A percentile compares a stretch with the other conserved stretches of the same genome.
These are phyloP conservation scores for Ceuthmochares aereus DNA, from an alignment of 2,113 vertebrate species.

Conservation along the genomic window DNA sequence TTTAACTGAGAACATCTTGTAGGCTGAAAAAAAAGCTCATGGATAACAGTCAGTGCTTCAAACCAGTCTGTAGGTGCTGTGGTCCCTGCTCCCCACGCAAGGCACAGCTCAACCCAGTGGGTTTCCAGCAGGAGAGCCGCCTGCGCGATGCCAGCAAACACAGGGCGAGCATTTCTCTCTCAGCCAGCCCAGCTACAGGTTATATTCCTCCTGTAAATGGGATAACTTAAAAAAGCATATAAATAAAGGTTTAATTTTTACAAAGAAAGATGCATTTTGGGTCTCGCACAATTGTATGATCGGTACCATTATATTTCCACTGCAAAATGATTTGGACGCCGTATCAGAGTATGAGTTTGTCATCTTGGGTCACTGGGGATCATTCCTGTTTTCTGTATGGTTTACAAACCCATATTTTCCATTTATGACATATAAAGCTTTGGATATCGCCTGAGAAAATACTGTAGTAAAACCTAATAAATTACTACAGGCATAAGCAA, in stretches of 20 bases:
- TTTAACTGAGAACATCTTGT: background rate
- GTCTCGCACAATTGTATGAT: background rate
- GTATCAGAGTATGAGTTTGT: background rate
- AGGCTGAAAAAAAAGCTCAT: fast-evolving
- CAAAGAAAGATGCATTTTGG: background rate
- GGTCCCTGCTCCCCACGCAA: background rate
- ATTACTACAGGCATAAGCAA: constrained; percentile 67
- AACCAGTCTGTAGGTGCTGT: background rate
- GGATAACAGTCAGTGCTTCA: fast-evolving
- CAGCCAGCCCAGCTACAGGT: background rate
- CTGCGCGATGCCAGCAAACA: fast-evolving
- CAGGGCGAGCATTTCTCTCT: fast-evolving
- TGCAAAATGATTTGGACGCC: background rate
- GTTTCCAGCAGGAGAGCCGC: fast-evolving
- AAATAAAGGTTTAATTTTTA: background rate
- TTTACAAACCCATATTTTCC: constrained; percentile 40
- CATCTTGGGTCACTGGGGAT: constrained; percentile 16
- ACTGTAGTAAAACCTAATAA: constrained; percentile 69
- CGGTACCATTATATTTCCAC: background rate
- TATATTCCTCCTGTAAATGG: background rate
- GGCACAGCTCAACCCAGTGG: fast-evolving
- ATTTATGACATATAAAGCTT: constrained; percentile 58
- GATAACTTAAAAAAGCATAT: background rate
- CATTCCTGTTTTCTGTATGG: background rate
- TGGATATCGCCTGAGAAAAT: constrained; percentile 60